These are phyloP conservation scores for Eulemur macaco DNA, from an alignment of 2,113 vertebrate genomes.

Conservation along the genomic window DNA sequence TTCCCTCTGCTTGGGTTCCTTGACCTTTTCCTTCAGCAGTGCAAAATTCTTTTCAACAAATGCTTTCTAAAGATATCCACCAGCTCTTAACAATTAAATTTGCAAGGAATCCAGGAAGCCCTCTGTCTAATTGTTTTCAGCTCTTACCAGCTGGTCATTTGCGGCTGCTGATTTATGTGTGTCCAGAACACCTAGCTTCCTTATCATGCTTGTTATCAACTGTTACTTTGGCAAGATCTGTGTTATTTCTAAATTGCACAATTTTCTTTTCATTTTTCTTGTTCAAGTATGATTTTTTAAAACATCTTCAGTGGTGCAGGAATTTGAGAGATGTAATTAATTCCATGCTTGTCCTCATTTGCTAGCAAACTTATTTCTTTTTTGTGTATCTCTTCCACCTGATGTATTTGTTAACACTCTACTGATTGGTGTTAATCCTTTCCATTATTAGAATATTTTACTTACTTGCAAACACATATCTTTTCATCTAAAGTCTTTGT, in stretches of 20 bases:
- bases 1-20: neutral
- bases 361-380: conserved; percentile 45
- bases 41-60: conserved; percentile 39
- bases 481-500: conserved; percentile 21
- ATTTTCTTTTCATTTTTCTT: conserved; percentile 46
- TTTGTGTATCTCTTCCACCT: conserved; percentile 23
- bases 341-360: conserved; percentile 56
- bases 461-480: conserved; percentile 34
- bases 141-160: neutral
- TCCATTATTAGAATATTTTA: conserved; percentile 56
- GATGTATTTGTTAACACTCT: conserved; percentile 64
- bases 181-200: neutral
- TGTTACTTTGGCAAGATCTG: conserved; percentile 41
- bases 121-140: conserved; percentile 53
- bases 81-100: conserved; percentile 43
- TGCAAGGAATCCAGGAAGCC: neutral
- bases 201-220: conserved; percentile 28
- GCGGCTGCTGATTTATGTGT: neutral
- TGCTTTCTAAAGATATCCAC: conserved; percentile 49
- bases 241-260: conserved; percentile 27
- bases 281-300: neutral
- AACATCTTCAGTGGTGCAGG: neutral
- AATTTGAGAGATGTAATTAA: conserved; percentile 66
- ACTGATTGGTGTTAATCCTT: conserved; percentile 64
- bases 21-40: conserved; percentile 59